Evolutionary conservation across 1,140 invertebrate species (phyloP), one percentile per base, ranked within the genome.

Genomic region (Glomeris maerens): DNA sequence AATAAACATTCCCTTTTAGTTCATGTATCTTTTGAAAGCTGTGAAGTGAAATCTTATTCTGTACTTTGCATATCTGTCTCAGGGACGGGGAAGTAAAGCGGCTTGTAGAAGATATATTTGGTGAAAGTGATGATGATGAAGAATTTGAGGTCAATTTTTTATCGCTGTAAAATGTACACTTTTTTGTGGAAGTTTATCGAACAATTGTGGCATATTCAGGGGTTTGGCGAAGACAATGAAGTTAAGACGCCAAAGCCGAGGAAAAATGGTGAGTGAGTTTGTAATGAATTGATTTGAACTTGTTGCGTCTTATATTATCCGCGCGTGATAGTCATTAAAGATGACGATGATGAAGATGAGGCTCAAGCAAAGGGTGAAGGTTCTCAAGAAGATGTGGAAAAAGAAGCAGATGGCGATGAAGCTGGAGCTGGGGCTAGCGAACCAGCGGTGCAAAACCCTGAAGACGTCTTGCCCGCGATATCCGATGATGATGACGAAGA

Each of bases 51-150:
- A 26, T 31, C 46, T 45, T 36, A 20, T 22, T 50, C 21, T n/a
- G 27, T 48, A 21, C 20, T 54, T 55, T 5, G 26, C 52, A 42
- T 31, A 50, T 45, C 26, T 20, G 25, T 17, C 5, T 27, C 38
- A 45, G 49, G 29, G 14, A 48, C 41, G 50, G 29, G 17, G 21
- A 46, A 36, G 54, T 59, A 49, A 61, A 62, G 45, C 63, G 65
- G 36, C 53, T 69, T 39, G 67, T 69, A 27, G 66, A 66, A 27
- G 67, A 70, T 57, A 71, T 71, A 53, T 71, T 71, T 63, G 69
- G 69, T 14, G 66, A 66, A 17, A 69, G 66, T 62, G 68, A 70
- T 57, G 69, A 70, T 57, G 68, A 71, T 47, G 69, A 68, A 56
- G 68, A 71, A 55, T 71, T 71, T 67, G 67, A 68, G 52, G 67